Evolutionary conservation across 2,113 vertebrate genomes (phyloP).

Genomic region (Hemichromis elongatus): DNA sequence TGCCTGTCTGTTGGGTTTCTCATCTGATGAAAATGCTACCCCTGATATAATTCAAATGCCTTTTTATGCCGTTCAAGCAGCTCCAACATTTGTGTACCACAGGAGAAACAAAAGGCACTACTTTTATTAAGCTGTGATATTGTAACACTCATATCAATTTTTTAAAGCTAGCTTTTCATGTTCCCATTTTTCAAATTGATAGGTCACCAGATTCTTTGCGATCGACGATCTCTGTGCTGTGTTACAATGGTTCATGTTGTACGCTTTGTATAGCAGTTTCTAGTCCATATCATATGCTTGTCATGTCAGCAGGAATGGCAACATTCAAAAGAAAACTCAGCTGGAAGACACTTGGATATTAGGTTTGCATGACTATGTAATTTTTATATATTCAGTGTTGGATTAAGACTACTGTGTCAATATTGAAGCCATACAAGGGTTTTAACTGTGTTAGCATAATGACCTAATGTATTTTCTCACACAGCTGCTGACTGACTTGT

Average conservation of each 20-base stretch:
- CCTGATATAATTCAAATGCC: slow-evolving; percentile 25
- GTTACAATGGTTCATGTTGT: fast-evolving
- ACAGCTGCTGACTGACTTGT: slow-evolving; percentile 13
- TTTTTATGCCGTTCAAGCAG: slow-evolving; percentile 29
- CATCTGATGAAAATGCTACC: slow-evolving; percentile 13
- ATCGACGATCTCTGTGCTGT: neutral
- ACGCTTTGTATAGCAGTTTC: neutral
- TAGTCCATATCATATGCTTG: neutral
- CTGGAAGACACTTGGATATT: neutral
- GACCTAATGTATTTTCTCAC: neutral
- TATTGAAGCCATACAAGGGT: slow-evolving; percentile 1
- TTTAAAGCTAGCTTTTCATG: neutral
- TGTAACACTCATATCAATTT: neutral
- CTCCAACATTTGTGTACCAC: slow-evolving; percentile 23
- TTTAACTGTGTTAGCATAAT: slow-evolving; percentile 8
- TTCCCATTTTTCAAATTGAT: neutral
- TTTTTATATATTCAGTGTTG: slow-evolving; percentile 7
- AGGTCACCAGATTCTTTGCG: neutral
- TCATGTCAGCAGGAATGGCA: neutral
- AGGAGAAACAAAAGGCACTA: slow-evolving; percentile 26
- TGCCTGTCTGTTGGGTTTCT: neutral
- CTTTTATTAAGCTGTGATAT: slow-evolving; percentile 18
- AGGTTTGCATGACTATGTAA: neutral
- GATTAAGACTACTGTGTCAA: neutral
- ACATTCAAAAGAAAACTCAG: neutral